Percentiles rank a stretch among this genome's conserved stretches.
Evolutionary conservation across 2,888 invertebrate species (phyloP).

Genomic region (Ornithoptera alexandrae): DNA sequence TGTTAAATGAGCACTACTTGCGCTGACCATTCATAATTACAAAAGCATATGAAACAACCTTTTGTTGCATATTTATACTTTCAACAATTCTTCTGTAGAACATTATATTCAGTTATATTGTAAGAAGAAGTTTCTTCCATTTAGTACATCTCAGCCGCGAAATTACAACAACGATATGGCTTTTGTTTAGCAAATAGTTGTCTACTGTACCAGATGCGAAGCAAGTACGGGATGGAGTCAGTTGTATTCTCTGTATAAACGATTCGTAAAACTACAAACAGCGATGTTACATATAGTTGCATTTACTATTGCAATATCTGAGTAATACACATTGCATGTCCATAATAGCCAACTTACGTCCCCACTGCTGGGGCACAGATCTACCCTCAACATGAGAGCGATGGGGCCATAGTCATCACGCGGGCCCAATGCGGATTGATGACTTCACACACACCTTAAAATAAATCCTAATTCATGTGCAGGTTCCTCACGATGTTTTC

Average conservation of each 20-base stretch:
- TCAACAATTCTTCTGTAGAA: conserved; percentile 1
- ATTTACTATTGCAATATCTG: neutral
- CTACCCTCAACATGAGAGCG: too few species aligned
- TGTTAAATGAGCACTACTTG: too few species aligned
- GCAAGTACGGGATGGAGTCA: conserved; percentile 18
- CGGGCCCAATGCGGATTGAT: too few species aligned
- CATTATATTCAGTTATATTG: conserved; percentile 13
- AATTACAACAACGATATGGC: conserved; percentile 28
- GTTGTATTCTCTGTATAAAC: conserved; percentile 19
- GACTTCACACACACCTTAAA: too few species aligned
- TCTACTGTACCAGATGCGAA: conserved; percentile 25
- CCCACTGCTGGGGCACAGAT: too few species aligned
- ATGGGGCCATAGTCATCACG: too few species aligned
- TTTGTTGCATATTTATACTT: neutral
- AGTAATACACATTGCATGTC: neutral
- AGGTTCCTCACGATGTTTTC: too few species aligned
- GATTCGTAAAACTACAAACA: conserved; percentile 5
- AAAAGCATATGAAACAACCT: neutral
- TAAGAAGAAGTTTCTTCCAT: conserved; percentile 22
- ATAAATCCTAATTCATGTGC: too few species aligned
- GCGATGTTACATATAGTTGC: neutral
- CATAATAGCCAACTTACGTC: neutral
- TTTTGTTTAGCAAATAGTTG: conserved; percentile 26
- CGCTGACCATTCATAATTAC: too few species aligned
- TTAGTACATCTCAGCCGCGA: conserved; percentile 24